Evolutionary conservation across 2,888 invertebrate species (phyloP).

Genomic region (Acleris literana): DNA sequence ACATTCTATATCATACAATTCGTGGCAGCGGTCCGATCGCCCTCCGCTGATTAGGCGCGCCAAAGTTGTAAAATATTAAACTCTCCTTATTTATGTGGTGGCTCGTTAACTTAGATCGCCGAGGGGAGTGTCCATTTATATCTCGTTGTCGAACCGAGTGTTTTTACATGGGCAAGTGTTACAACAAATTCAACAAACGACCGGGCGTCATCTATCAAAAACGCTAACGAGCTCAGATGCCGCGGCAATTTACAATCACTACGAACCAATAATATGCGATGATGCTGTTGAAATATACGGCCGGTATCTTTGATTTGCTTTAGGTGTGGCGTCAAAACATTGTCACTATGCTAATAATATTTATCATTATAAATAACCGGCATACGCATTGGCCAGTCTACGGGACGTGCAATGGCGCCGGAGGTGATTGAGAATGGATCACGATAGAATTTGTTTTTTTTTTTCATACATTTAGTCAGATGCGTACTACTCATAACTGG

Average conservation of each 20-base stretch:
- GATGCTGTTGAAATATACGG: constrained; percentile 65
- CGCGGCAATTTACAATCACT: constrained; percentile 76
- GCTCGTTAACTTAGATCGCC: constrained; percentile 81
- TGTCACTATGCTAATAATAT: constrained; percentile 43
- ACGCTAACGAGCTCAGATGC: constrained; percentile 80
- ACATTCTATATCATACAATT: constrained; percentile 6
- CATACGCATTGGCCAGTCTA: background rate
- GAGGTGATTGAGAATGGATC: background rate
- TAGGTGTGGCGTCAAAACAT: constrained; percentile 56
- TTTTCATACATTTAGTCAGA: background rate
- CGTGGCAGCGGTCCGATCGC: constrained; percentile 10
- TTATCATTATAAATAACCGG: constrained; percentile 31
- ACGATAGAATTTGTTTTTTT: background rate
- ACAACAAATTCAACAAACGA: constrained; percentile 80
- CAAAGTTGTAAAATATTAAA: constrained; percentile 71
- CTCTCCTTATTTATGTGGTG: constrained; percentile 76
- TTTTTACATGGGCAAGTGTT: constrained; percentile 77
- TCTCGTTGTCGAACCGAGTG: constrained; percentile 77
- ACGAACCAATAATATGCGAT: constrained; percentile 73
- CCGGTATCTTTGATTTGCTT: constrained; percentile 54
- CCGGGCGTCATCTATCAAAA: constrained; percentile 82
- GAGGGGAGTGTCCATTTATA: constrained; percentile 80
- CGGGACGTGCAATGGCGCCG: background rate
- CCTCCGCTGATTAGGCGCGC: constrained; percentile 48
- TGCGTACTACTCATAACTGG: no score